Conservation (phyloP, 2,888 invertebrate genomes). For the Endotricha flammealis region DNA sequence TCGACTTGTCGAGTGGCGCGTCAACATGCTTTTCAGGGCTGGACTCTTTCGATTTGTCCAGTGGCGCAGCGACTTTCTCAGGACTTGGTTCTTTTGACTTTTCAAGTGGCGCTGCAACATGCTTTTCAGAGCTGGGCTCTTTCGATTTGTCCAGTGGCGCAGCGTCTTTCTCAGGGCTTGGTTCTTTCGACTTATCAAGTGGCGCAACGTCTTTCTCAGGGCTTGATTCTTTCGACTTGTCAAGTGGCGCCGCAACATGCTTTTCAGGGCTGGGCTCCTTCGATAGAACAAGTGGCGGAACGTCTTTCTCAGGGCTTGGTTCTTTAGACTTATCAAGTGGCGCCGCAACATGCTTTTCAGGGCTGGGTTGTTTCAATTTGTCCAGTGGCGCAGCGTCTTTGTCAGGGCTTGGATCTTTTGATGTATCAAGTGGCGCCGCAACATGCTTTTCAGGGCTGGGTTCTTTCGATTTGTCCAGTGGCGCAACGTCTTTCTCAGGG, state of each 20-base stretch:
- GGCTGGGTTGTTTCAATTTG: too few relatives aligned
- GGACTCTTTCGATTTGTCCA: constrained; percentile 8
- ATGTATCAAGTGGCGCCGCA: background rate
- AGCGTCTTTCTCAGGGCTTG: background rate
- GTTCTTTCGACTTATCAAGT: background rate
- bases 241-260: background rate
- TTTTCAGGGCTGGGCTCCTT: background rate
- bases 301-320: background rate
- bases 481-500: constrained; percentile 3
- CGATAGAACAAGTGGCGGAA: background rate
- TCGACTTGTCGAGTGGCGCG: constrained; percentile 7
- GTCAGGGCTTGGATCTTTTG: constrained; percentile 4
- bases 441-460: constrained; percentile 11
- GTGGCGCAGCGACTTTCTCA: background rate
- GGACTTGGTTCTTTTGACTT: constrained; percentile 10
- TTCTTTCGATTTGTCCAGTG: constrained; percentile 9
- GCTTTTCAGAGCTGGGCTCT: constrained; percentile 5
- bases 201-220: too few relatives aligned
- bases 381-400: too few relatives aligned
- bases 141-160: constrained; percentile 1
- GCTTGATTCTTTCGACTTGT: too few relatives aligned
- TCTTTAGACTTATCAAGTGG: background rate
- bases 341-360: background rate
- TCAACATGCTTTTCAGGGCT: constrained; percentile 13
- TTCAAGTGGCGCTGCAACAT: background rate